Evolutionary conservation across 2,797 vertebrate species (phyloP).

Genomic region (Melanogrammus aeglefinus): DNA sequence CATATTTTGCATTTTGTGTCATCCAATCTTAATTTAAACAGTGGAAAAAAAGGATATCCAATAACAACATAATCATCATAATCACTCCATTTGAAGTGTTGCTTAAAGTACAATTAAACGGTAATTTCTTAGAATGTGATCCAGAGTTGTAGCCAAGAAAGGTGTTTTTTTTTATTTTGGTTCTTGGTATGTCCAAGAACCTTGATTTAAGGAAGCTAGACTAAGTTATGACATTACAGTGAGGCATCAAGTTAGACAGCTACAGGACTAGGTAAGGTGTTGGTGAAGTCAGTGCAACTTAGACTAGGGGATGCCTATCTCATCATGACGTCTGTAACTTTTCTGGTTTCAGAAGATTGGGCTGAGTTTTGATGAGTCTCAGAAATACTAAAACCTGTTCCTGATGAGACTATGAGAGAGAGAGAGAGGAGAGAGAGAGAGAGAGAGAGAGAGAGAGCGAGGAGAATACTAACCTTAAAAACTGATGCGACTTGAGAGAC

Average conservation of each 20-base stretch:
- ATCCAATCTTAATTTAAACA: background rate
- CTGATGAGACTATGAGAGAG: no score
- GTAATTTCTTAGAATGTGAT: background rate
- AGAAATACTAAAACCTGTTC: no score
- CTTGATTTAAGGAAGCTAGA: no score
- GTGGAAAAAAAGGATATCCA: background rate
- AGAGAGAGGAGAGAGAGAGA: no score
- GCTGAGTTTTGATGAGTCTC: no score
- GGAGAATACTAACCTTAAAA: no score
- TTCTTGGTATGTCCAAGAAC: no score
- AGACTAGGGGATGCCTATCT: background rate
- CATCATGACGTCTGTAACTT: background rate
- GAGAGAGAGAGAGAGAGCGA: no score
- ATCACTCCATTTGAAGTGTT: background rate
- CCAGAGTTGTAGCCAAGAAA: background rate
- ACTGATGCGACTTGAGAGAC: no score
- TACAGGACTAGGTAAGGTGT: background rate
- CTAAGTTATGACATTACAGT: no score
- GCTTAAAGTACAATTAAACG: background rate
- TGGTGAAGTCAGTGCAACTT: background rate
- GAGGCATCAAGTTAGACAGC: no score
- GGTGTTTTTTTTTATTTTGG: conserved; percentile 56
- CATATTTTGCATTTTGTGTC: no score
- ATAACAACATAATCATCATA: background rate
- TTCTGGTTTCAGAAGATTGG: background rate